A percentile compares a stretch with the other conserved stretches of the same genome.
Evolutionary conservation across 2,113 vertebrate genomes (phyloP).

Genomic region (Pachycephala philippinensis): DNA sequence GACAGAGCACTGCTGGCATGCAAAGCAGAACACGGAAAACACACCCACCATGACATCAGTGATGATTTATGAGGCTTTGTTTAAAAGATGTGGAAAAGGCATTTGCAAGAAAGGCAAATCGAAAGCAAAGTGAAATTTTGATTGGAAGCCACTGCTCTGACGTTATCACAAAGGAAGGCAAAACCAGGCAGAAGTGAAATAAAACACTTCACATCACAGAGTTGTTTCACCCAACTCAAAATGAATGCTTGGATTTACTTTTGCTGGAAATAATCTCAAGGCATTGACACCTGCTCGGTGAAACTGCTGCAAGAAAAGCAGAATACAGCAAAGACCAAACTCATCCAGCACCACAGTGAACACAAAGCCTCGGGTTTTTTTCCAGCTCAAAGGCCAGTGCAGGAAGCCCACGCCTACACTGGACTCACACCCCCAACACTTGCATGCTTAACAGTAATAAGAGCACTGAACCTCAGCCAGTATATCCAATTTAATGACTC

Average conservation of each 20-base stretch:
- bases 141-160: background rate
- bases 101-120: background rate
- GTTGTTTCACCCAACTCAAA: background rate
- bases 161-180: background rate
- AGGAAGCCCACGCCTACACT: background rate
- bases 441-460: background rate
- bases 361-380: background rate
- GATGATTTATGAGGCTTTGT: background rate
- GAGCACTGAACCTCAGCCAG: background rate
- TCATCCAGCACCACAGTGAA: background rate
- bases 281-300: background rate
- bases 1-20: background rate
- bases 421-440: background rate
- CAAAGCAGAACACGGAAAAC: background rate
- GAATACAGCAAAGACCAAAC: background rate
- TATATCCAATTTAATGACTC: background rate
- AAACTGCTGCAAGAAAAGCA: background rate
- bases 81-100: background rate
- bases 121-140: background rate
- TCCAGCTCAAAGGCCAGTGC: background rate
- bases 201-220: background rate
- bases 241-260: background rate
- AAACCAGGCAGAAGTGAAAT: background rate
- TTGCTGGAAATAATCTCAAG: background rate
- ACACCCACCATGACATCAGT: background rate